Percentiles rank a stretch among this genome's conserved stretches.
Evolutionary conservation across 2,888 invertebrate species (phyloP).

Genomic region (Sinohyriopsis cumingii): DNA sequence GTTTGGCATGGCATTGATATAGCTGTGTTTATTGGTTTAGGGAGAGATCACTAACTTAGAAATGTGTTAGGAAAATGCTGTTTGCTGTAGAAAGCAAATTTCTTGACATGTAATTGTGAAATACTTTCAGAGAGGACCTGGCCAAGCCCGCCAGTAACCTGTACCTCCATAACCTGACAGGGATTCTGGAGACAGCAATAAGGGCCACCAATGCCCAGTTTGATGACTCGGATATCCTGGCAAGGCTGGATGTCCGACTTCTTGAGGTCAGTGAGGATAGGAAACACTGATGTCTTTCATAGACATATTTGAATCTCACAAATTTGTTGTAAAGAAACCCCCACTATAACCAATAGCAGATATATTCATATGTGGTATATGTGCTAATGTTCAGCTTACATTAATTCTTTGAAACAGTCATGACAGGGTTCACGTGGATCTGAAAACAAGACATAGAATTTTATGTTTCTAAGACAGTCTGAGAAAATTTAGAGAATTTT

Average conservation of each 20-base stretch:
- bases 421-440: no score
- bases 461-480: no score
- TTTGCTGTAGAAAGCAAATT: no score
- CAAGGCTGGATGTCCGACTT: conserved; percentile 87
- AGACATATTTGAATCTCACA: background rate
- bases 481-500: no score
- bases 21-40: no score
- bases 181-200: conserved; percentile 73
- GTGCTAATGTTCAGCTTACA: no score
- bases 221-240: conserved; percentile 91
- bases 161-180: conserved; percentile 87
- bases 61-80: no score
- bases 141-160: conserved; percentile 89
- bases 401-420: no score
- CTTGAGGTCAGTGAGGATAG: conserved; percentile 72
- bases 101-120: no score
- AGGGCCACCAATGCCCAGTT: conserved; percentile 94
- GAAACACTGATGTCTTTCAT: background rate
- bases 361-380: background rate
- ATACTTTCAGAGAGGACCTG: conserved; percentile 80
- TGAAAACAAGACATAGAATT: no score
- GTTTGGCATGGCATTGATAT: no score
- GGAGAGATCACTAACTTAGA: no score
- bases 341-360: background rate
- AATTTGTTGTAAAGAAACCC: background rate